These are phyloP conservation scores for Crypturellus undulatus DNA, from an alignment of 2,113 vertebrate species.

Conservation along the genomic window DNA sequence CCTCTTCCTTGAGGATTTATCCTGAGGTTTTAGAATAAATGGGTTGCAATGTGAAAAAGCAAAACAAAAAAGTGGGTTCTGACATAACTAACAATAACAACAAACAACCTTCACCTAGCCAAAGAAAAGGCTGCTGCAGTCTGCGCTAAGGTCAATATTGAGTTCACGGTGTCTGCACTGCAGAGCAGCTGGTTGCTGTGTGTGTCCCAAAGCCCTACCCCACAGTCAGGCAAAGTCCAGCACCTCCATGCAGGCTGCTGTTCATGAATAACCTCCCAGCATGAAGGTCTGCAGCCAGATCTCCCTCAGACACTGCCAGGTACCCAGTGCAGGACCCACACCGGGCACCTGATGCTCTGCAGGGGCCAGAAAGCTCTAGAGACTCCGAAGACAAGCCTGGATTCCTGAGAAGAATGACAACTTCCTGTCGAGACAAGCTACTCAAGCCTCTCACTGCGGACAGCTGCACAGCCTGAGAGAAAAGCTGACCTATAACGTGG, in stretches of 20 bases:
- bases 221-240: neutral
- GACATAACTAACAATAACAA: neutral
- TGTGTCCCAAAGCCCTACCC: neutral
- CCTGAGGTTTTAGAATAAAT: slow-evolving; percentile 20
- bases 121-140: neutral
- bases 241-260: neutral
- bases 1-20: slow-evolving; percentile 37
- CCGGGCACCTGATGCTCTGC: neutral
- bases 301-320: neutral
- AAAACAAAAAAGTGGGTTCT: neutral
- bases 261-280: neutral
- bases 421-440: neutral
- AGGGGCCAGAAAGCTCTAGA: neutral
- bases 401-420: neutral
- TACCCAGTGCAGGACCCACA: neutral
- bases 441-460: neutral
- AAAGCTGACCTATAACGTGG: neutral
- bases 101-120: neutral
- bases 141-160: neutral
- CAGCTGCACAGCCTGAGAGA: neutral
- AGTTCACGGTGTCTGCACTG: neutral
- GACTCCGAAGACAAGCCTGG: neutral
- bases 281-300: neutral
- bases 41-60: neutral
- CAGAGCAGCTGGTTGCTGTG: neutral